Evolutionary conservation across 2,113 vertebrate species (phyloP), one percentile per base, ranked within the genome.

Genomic region (Anguilla japonica): DNA sequence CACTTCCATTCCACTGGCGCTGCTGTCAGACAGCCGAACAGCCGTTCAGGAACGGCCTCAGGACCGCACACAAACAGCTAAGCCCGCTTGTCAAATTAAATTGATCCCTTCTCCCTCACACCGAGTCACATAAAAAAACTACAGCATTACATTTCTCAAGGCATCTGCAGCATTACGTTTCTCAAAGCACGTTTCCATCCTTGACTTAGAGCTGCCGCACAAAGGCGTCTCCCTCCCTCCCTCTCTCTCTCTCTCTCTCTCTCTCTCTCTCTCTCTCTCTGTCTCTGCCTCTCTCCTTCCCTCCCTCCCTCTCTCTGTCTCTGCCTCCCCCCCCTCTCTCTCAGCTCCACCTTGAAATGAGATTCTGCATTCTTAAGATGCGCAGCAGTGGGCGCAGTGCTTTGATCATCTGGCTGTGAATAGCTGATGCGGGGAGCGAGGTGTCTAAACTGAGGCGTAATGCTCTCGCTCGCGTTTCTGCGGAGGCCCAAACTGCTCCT

Each of bases 381-480:
- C 46, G 81, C 41, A 50, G n/a, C 39, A 75, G 22, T 29, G 46
- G 26, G 11, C 29, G 29, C 53, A 39, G 20, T 7, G 26, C 57
- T 71, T 43, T 84, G 60, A 71, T 84, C 39, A 29, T n/a, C 83
- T 67, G 53, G 83, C 57, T 53, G 83, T 60, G 83, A 84, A 60
- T 60, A 41, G 57, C 34, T 67, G 83, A 22, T 39, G 83, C 67
- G 41, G 60, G 41, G 40, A 78, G n/a, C n/a, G 63, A 85, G 41
- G 84, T 78, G 67, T 78, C 84, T 75, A 85, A 78, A 75, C 63
- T 29, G 41, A 41, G 60, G 41, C 41, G 20, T 40, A 53, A 29
- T 85, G 43, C 63, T 85, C 34, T 46, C 60, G 11, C 22, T 84
- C 39, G 34, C 83, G 39, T 79, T 50, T 79, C 56, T 60, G 81